phyloP scores from a whole-genome alignment of 2,113 vertebrate species.

The Forbesichthys papilliferus region DNA sequence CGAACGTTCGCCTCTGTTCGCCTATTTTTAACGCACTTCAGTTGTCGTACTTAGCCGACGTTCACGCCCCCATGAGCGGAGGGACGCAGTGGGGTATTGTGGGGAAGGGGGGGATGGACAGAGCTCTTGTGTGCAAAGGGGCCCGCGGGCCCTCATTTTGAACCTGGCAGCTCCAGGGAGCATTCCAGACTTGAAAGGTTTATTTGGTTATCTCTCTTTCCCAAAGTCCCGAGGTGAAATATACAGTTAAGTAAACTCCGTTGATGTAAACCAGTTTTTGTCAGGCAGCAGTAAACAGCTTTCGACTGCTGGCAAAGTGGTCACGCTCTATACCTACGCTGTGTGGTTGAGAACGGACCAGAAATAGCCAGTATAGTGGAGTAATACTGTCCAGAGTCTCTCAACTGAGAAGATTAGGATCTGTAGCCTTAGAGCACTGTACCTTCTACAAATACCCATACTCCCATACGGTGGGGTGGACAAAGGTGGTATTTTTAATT shows the following conservation, averaged over 20 bases:
- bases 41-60: too few relatives aligned
- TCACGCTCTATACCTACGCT: constrained; percentile 46
- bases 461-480: neutral
- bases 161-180: constrained; percentile 70
- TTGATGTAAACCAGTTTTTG: constrained; percentile 76
- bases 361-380: neutral
- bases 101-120: constrained; percentile 7
- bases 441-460: neutral
- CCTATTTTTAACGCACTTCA: too few relatives aligned
- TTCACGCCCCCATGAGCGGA: constrained; percentile 37
- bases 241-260: constrained; percentile 74
- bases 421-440: neutral
- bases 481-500: neutral
- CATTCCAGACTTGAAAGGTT: constrained; percentile 74
- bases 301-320: constrained; percentile 53
- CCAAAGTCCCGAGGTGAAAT: constrained; percentile 72
- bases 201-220: constrained; percentile 75
- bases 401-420: neutral
- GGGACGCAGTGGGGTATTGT: neutral
- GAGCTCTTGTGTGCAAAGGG: constrained; percentile 36
- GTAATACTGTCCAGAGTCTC: neutral
- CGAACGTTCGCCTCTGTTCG: too few relatives aligned
- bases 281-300: constrained; percentile 73
- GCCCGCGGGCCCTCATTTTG: constrained; percentile 55
- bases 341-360: constrained; percentile 9